Evolutionary conservation across 2,797 vertebrate species (phyloP).

Genomic region (Falco cherrug): DNA sequence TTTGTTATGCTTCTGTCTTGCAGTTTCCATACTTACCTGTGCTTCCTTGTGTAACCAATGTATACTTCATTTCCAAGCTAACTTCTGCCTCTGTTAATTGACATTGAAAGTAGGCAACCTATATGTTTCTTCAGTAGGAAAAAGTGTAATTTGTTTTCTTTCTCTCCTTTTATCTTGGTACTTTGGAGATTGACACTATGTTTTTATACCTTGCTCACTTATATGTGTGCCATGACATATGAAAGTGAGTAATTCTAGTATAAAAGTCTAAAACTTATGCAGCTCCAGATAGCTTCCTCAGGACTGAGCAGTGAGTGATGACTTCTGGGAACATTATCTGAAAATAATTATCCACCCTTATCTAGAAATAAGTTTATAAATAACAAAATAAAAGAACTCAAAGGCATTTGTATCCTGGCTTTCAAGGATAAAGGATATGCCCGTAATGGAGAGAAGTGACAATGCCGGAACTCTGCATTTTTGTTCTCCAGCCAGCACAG

Average conservation of each 20-base stretch:
- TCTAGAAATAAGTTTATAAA: constrained; percentile 48
- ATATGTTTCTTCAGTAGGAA: not conserved
- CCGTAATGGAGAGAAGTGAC: constrained; percentile 12
- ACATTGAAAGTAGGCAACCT: not conserved
- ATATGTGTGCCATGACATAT: rapidly evolving
- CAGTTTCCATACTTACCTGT: not conserved
- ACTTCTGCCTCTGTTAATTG: not conserved
- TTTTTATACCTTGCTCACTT: not conserved
- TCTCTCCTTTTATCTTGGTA: not conserved
- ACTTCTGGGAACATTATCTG: constrained; percentile 14
- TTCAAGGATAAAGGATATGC: not conserved
- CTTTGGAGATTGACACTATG: not conserved
- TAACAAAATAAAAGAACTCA: constrained; percentile 21
- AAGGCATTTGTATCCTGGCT: constrained; percentile 15
- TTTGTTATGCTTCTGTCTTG: not conserved
- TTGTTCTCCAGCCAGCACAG: constrained; percentile 56
- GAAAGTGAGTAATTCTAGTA: not conserved
- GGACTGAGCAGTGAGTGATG: not conserved
- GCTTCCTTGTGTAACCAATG: not conserved
- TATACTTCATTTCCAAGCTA: not conserved
- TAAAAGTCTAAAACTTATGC: not conserved
- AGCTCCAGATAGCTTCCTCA: not conserved
- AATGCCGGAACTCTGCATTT: not conserved
- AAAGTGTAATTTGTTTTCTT: not conserved
- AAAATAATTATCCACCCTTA: not conserved